A percentile compares a stretch with the other conserved stretches of the same genome.
Evolutionary conservation across 2,113 vertebrate species (phyloP).

Genomic region (Colistium nudipinnis): DNA sequence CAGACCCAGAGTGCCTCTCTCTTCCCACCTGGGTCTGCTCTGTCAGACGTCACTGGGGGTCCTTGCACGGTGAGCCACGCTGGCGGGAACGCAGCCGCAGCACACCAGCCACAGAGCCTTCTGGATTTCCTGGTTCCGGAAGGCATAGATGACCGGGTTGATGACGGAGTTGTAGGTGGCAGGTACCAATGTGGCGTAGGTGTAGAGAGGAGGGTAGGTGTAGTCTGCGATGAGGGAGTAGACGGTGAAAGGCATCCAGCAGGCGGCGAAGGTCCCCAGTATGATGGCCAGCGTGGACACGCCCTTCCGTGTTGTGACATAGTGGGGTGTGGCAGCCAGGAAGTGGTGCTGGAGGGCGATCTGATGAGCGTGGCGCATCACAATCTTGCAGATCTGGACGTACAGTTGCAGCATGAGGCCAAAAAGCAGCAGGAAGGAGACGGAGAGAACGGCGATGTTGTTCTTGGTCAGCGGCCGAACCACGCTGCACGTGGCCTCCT

Average conservation of each 20-base stretch:
- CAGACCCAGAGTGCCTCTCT: conserved; percentile 51
- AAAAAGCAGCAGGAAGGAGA: conserved; percentile 97
- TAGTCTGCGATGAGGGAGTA: conserved; percentile 97
- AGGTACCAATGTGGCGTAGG: conserved; percentile 96
- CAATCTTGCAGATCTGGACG: conserved; percentile 97
- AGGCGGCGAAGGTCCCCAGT: conserved; percentile 96
- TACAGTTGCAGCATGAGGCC: conserved; percentile 99
- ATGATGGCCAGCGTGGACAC: conserved; percentile 98
- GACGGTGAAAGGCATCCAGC: conserved; percentile 99
- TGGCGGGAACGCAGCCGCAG: conserved; percentile 92
- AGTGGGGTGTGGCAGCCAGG: conserved; percentile 97
- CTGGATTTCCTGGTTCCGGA: conserved; percentile 99
- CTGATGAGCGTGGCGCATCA: conserved; percentile 97
- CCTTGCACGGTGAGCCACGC: conserved; percentile 89
- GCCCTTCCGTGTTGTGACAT: conserved; percentile 97
- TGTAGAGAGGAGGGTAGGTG: conserved; percentile 97
- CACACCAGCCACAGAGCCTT: conserved; percentile 96
- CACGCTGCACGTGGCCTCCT: conserved; percentile 95
- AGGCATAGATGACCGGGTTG: conserved; percentile 98
- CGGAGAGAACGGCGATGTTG: conserved; percentile 92
- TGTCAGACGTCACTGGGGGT: conserved; percentile 96
- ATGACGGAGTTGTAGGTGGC: conserved; percentile 99
- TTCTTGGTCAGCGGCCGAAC: conserved; percentile 97
- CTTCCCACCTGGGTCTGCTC: conserved; percentile 58
- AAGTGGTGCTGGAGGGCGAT: conserved; percentile 99